A percentile compares a stretch with the other conserved stretches of the same genome.
phyloP scores from a whole-genome alignment of 2,888 invertebrate genomes.

The Mamestra brassicae region DNA sequence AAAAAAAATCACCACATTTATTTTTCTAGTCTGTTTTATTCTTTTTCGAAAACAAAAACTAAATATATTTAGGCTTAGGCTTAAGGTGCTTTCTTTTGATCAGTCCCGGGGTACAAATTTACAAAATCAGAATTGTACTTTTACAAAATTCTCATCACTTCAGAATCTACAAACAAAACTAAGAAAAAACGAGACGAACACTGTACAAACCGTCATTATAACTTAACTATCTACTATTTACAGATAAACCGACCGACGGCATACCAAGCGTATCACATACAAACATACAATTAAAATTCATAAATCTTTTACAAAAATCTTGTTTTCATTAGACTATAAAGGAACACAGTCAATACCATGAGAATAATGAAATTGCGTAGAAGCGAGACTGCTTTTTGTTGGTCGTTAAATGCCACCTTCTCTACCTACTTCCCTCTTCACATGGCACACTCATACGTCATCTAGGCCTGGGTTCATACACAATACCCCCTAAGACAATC shows the following conservation, averaged over 20 bases:
- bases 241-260: conserved; percentile 54
- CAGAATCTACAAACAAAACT: conserved; percentile 5
- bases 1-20: too few relatives aligned
- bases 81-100: too few relatives aligned
- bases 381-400: conserved; percentile 23
- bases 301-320: conserved; percentile 73
- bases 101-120: conserved; percentile 38
- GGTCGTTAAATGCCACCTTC: neutral
- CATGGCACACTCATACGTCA: too few relatives aligned
- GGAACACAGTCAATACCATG: conserved; percentile 78
- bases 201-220: conserved; percentile 40
- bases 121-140: conserved; percentile 30
- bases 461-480: too few relatives aligned
- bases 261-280: conserved; percentile 73
- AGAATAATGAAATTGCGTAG: conserved; percentile 60
- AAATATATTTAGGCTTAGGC: too few relatives aligned
- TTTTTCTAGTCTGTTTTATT: too few relatives aligned
- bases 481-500: too few relatives aligned
- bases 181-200: conserved; percentile 17
- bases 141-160: conserved; percentile 19
- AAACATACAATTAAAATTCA: conserved; percentile 68
- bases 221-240: conserved; percentile 57
- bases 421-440: neutral
- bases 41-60: too few relatives aligned
- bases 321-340: conserved; percentile 71